Evolutionary conservation across 2,888 invertebrate genomes (phyloP), one percentile per base, ranked within the genome.

Genomic region (Halictus ligatus): DNA sequence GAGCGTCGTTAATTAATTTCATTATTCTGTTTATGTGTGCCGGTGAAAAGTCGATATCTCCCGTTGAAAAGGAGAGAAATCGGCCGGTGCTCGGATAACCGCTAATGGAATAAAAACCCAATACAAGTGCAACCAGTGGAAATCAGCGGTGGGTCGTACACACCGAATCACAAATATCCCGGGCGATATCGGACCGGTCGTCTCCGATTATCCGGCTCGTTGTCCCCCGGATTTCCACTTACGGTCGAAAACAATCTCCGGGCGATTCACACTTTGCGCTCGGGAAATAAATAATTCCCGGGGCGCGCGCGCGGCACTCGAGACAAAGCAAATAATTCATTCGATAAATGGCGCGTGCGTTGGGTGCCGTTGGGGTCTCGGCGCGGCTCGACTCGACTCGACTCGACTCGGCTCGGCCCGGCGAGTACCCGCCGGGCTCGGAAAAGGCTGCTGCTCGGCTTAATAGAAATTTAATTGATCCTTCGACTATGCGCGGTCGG

Each of bases 381-480:
- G 18, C 18, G 6, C 0, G 64, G 64, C 35, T 1, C 35, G 82
- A 2, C 35, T 35, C 35, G 35, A 35, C 35, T 35, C 74, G 35
- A 0, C 35, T 35, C 35, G 80, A 58, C 15, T 15, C 1, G 18
- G 18, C 18, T 6, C 0, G 29, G 64, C 74, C 72, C 72, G 82
- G 67, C 81, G 84, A 85, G 83, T 25, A 80, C 78, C 72, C 75
- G 84, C 69, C 75, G 43, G 80, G 82, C 81, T 83, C 78, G 86
- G 90, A 92, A 92, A 93, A 92, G 92, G 88, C 91, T 90, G 88
- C 91, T 90, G 93, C 89, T 87, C 82, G 87, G 92, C 91, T 94
- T 94, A 94, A 94, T 94, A 94, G 94, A 94, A 94, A 94, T 94
- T 94, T 94, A 94, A 94, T 94, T 94, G 94, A 94, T 94, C 94